Conservation (phyloP, 2,888 invertebrate species). For the Strigamia transsilvanica region DNA sequence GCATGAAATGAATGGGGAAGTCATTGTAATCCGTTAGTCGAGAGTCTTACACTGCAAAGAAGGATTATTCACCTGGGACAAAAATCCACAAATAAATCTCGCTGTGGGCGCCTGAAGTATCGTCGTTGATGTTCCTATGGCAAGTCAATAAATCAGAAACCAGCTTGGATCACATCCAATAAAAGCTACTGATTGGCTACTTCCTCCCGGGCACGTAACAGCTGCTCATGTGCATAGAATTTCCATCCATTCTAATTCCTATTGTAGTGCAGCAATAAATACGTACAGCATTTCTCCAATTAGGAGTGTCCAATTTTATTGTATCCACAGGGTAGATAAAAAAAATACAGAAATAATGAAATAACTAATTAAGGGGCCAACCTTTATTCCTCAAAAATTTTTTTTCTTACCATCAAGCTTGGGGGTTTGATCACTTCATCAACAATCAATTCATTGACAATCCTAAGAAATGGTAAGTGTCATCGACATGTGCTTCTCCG, state of each 20-base stretch:
- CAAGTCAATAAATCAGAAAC: conserved; percentile 20
- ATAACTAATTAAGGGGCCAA: no score
- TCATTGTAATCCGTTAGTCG: conserved; percentile 10
- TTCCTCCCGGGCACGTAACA: neutral
- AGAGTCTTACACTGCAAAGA: conserved; percentile 7
- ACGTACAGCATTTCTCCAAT: no score
- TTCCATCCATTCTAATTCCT: neutral
- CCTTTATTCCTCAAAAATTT: no score
- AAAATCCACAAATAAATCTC: conserved; percentile 10
- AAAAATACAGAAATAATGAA: no score
- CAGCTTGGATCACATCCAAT: conserved; percentile 1
- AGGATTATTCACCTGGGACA: conserved; percentile 6
- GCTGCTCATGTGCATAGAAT: neutral
- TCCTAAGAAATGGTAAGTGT: no score
- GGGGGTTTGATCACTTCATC: no score
- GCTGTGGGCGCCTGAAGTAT: neutral
- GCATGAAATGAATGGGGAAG: neutral
- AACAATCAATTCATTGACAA: no score
- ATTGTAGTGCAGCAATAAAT: neutral
- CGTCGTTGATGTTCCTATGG: conserved; percentile 9
- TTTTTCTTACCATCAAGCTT: no score
- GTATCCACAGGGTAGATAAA: no score
- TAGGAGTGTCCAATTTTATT: no score
- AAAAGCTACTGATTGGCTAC: conserved; percentile 10
- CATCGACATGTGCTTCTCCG: no score